Base-by-base conservation (phyloP, 1,140 invertebrate species). In the Sarcophaga peregrina region DNA sequence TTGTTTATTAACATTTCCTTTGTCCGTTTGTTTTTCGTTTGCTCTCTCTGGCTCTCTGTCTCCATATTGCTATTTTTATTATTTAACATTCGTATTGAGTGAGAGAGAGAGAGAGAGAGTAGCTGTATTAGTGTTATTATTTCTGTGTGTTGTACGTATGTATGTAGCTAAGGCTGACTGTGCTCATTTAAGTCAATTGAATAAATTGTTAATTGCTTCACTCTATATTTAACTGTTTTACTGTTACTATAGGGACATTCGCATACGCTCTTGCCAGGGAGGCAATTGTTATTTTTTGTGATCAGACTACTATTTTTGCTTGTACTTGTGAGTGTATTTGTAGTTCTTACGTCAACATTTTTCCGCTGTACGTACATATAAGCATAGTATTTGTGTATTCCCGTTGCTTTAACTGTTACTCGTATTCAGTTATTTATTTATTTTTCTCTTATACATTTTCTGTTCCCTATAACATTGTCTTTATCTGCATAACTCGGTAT, bases 131-230 rank as follows among this genome's bases (percentile, higher is more conserved):
- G 0, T 78, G 47, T 78, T 25, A 25, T 78, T 13, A 10, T 78
- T 20, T 78, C 5, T n/a, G 50, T 15, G 17, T 78, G n/a, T 17
- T 52, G 46, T 50, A 2, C 4, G 25, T 37, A 2, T 37, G 25
- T 37, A 37, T 37, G 25, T 37, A 37, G 25, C 25, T 37, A 37
- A 4, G 25, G 25, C 25, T 78, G 47, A 8, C 48, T 73, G 68
- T 45, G 58, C 37, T 81, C 54, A 81, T 68, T 81, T 81, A 54
- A 62, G 52, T 81, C 80, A 81, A 81, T 81, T 81, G 68, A 50
- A n/a, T 13, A 52, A 62, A 62, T 45, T 68, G 80, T 68, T 81
- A 81, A 81, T 81, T 81, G 54, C 48, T 81, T 81, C 68, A 72
- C 17, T 72, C 52, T 54, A 8, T 74, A 8, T 74, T 45, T 13